These are phyloP conservation scores for Xiphophorus couchianus DNA, from an alignment of 2,113 vertebrate genomes.

Conservation along the genomic window DNA sequence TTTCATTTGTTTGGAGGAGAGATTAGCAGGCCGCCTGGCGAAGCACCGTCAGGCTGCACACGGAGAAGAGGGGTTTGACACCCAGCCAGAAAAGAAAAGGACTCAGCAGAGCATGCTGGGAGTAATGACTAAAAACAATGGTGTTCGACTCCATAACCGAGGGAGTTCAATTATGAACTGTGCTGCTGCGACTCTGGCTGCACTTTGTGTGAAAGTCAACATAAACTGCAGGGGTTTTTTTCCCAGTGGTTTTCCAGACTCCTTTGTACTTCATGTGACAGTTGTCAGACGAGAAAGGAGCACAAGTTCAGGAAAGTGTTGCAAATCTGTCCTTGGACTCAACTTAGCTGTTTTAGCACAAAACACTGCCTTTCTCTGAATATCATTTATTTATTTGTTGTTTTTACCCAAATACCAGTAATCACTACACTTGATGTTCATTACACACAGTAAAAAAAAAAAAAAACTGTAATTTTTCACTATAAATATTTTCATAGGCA, in stretches of 20 bases:
- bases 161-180: conserved; percentile 45
- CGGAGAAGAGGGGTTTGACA: conserved; percentile 38
- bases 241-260: not conserved
- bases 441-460: not conserved
- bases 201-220: conserved; percentile 25
- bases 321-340: not conserved
- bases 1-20: conserved; percentile 58
- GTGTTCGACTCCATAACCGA: conserved; percentile 23
- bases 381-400: not conserved
- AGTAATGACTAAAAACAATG: conserved; percentile 53
- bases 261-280: not conserved
- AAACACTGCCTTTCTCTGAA: not conserved
- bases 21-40: conserved; percentile 34
- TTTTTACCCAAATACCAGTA: not conserved
- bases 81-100: conserved; percentile 43
- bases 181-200: conserved; percentile 14
- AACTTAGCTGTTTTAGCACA: not conserved
- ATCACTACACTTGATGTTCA: not conserved
- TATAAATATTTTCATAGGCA: not conserved
- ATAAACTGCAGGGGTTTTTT: not conserved
- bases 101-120: conserved; percentile 47
- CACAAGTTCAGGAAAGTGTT: not conserved
- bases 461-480: not conserved
- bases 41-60: conserved; percentile 19
- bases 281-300: not conserved